A percentile compares a stretch with the other conserved stretches of the same genome.
Evolutionary conservation across 2,888 invertebrate species (phyloP).

Genomic region (Lathronympha strigana): DNA sequence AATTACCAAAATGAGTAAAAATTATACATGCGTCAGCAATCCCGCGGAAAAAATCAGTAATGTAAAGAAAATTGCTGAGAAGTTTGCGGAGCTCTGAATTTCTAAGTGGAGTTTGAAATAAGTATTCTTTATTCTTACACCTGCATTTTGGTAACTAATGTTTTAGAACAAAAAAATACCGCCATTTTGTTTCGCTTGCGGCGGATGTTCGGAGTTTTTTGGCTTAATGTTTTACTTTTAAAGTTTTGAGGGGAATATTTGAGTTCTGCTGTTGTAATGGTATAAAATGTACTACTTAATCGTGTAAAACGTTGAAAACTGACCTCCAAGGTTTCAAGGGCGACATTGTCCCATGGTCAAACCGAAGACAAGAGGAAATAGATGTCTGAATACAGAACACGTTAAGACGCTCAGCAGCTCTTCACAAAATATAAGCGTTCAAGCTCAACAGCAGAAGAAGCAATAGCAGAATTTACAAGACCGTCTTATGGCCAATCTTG

Average conservation of each 20-base stretch:
- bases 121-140: slow-evolving; percentile 49
- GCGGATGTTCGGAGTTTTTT: slow-evolving; percentile 23
- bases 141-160: slow-evolving; percentile 44
- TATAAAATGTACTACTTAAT: too few relatives aligned
- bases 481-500: too few relatives aligned
- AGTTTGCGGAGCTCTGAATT: slow-evolving; percentile 50
- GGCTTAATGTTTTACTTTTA: slow-evolving; percentile 18
- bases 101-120: slow-evolving; percentile 51
- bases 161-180: slow-evolving; percentile 38
- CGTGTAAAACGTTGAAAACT: too few relatives aligned
- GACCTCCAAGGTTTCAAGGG: too few relatives aligned
- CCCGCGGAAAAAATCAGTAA: slow-evolving; percentile 45
- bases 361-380: too few relatives aligned
- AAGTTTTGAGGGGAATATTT: slow-evolving; percentile 22
- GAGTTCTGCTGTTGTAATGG: too few relatives aligned
- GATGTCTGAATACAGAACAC: too few relatives aligned
- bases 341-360: too few relatives aligned
- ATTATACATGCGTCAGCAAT: slow-evolving; percentile 63
- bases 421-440: too few relatives aligned
- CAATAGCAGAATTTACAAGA: too few relatives aligned
- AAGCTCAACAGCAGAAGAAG: too few relatives aligned
- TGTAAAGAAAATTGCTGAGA: slow-evolving; percentile 51
- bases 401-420: too few relatives aligned
- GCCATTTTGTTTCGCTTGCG: slow-evolving; percentile 41
- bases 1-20: slow-evolving; percentile 55